These are phyloP conservation scores for Teleopsis dalmanni DNA, from an alignment of 1,140 invertebrate genomes.

Conservation along the genomic window DNA sequence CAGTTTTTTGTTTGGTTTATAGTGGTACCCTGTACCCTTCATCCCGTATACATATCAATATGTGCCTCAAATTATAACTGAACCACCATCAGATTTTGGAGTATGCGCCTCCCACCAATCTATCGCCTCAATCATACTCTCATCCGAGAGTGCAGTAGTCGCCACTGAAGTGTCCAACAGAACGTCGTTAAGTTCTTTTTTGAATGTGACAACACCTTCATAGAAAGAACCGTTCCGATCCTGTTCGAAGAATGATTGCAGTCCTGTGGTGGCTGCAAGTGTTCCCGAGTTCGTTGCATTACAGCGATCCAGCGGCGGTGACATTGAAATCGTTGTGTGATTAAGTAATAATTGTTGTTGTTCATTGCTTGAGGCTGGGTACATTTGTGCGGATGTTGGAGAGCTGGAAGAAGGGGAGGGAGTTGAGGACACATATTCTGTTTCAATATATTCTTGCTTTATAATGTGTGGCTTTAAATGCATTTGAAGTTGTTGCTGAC, in stretches of 20 bases:
- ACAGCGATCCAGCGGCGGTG: conserved; percentile 10
- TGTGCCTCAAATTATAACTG: conserved; percentile 16
- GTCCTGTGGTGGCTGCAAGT: conserved; percentile 4
- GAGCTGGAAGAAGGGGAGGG: neutral
- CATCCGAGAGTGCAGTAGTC: conserved; percentile 31
- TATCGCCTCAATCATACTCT: conserved; percentile 46
- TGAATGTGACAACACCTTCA: conserved; percentile 33
- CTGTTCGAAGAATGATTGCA: conserved; percentile 32
- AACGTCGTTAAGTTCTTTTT: conserved; percentile 39
- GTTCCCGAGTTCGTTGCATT: neutral
- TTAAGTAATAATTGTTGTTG: conserved; percentile 6
- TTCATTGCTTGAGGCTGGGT: neutral
- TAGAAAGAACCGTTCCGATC: conserved; percentile 26
- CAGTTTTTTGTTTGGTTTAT: too few species aligned
- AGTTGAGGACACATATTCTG: conserved; percentile 3
- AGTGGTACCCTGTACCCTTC: too few species aligned
- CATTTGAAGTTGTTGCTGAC: neutral
- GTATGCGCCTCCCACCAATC: conserved; percentile 49
- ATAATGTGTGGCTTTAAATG: conserved; percentile 14
- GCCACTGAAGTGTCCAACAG: conserved; percentile 29
- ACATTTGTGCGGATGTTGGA: neutral
- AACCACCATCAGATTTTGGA: conserved; percentile 31
- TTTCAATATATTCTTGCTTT: conserved; percentile 33
- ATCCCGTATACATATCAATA: too few species aligned
- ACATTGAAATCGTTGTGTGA: conserved; percentile 11